These are phyloP conservation scores for Heteromormyrus szaboi DNA, from an alignment of 2,797 vertebrate genomes.

Conservation along the genomic window DNA sequence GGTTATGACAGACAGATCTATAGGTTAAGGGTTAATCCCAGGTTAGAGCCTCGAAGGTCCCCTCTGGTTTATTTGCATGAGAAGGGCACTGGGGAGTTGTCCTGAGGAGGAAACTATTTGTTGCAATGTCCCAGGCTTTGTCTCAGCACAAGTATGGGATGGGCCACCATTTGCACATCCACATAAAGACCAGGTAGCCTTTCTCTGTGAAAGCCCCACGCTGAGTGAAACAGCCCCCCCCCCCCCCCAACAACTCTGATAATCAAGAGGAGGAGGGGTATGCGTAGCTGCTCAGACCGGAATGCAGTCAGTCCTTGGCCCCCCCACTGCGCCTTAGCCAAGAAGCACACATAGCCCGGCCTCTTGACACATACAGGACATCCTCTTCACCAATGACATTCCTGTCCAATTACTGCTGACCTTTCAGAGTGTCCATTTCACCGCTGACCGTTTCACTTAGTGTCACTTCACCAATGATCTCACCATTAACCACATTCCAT, in stretches of 20 bases:
- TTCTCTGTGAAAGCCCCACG: background rate
- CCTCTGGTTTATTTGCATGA: background rate
- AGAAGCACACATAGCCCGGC: background rate
- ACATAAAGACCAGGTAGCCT: background rate
- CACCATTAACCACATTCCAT: background rate
- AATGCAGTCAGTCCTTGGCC: background rate
- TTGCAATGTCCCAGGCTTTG: background rate
- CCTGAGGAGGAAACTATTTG: background rate
- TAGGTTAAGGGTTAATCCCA: background rate
- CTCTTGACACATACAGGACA: background rate
- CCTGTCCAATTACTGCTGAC: conserved; percentile 1
- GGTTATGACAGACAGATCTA: background rate
- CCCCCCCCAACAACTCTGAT: background rate
- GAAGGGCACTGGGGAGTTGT: background rate
- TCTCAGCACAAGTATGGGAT: background rate
- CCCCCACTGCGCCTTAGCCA: background rate
- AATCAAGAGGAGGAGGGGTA: background rate
- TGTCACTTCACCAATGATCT: background rate
- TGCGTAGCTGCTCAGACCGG: background rate
- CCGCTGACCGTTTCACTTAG: background rate
- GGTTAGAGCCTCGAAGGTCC: background rate
- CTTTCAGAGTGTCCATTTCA: background rate
- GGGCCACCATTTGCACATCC: background rate
- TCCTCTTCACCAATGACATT: background rate
- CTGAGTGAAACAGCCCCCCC: background rate